Evolutionary conservation across 2,797 vertebrate species (phyloP).

Genomic region (Lepilemur ruficaudatus): DNA sequence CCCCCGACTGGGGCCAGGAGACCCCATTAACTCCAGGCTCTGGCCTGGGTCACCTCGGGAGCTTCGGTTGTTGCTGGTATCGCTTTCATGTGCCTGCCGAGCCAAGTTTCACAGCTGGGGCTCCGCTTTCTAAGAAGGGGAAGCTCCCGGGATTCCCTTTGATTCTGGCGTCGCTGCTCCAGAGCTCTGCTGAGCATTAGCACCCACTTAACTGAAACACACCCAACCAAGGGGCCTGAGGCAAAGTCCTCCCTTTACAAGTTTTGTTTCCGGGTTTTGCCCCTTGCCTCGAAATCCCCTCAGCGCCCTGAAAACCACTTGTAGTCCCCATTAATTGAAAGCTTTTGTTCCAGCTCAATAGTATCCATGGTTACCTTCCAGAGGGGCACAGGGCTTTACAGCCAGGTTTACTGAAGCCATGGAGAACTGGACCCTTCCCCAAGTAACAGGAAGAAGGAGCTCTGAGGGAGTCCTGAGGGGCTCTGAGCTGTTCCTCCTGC

Average conservation of each 20-base stretch:
- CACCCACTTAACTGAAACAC: neutral
- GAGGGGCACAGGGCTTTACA: neutral
- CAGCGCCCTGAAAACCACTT: constrained; percentile 32
- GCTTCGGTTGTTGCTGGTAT: rapidly evolving
- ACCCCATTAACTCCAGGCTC: neutral
- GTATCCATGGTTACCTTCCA: constrained; percentile 58
- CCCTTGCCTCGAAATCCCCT: neutral
- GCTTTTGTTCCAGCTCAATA: neutral
- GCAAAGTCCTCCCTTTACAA: neutral
- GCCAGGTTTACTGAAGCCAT: neutral
- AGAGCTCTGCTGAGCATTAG: neutral
- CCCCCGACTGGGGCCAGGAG: too few relatives aligned
- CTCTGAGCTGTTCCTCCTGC: neutral
- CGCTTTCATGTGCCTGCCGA: rapidly evolving
- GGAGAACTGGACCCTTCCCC: neutral
- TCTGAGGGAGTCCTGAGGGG: neutral
- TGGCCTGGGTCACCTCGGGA: neutral
- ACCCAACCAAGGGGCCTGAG: neutral
- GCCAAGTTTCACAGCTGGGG: neutral
- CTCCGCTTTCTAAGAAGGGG: neutral
- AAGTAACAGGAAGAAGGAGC: neutral
- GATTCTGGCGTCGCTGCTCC: neutral
- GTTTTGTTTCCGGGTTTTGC: neutral
- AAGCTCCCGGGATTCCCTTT: neutral
- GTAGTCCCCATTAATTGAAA: neutral